Percentiles rank a stretch among this genome's conserved stretches.
phyloP scores from a whole-genome alignment of 2,888 invertebrate species.

The Julus scanicus region DNA sequence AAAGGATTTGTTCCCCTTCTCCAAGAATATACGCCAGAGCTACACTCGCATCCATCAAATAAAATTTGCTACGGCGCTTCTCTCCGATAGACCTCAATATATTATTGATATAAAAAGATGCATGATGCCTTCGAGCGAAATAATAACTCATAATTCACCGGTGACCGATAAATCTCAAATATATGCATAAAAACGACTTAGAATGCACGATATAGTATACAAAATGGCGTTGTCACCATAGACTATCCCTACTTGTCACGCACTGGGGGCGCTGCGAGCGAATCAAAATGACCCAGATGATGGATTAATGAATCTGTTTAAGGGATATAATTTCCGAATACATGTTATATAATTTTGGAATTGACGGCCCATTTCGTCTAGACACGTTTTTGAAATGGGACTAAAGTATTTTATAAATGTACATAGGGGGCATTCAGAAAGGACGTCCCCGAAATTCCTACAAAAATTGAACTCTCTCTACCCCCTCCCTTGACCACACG shows the following conservation, averaged over 20 bases:
- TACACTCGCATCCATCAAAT: background rate
- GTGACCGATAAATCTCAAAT: background rate
- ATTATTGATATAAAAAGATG: slow-evolving; percentile 9
- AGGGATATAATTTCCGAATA: too few relatives aligned
- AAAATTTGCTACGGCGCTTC: slow-evolving; percentile 35
- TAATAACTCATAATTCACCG: background rate
- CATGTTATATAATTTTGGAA: too few relatives aligned
- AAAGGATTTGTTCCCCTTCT: slow-evolving; percentile 36
- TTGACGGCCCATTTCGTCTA: too few relatives aligned
- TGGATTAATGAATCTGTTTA: too few relatives aligned
- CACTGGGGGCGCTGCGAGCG: background rate
- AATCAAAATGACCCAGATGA: background rate
- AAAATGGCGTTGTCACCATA: background rate
- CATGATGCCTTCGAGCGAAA: background rate
- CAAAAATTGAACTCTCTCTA: too few relatives aligned
- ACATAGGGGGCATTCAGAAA: too few relatives aligned
- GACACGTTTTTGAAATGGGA: too few relatives aligned
- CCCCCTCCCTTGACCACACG: too few relatives aligned
- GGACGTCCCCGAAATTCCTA: too few relatives aligned
- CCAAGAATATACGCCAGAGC: background rate
- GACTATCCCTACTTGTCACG: background rate
- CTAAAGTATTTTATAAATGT: too few relatives aligned
- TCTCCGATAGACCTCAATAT: background rate
- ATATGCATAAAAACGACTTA: background rate
- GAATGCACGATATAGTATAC: background rate